Evolutionary conservation across 2,113 vertebrate genomes (phyloP), one percentile per base, ranked within the genome.

Genomic region (Rhea pennata): DNA sequence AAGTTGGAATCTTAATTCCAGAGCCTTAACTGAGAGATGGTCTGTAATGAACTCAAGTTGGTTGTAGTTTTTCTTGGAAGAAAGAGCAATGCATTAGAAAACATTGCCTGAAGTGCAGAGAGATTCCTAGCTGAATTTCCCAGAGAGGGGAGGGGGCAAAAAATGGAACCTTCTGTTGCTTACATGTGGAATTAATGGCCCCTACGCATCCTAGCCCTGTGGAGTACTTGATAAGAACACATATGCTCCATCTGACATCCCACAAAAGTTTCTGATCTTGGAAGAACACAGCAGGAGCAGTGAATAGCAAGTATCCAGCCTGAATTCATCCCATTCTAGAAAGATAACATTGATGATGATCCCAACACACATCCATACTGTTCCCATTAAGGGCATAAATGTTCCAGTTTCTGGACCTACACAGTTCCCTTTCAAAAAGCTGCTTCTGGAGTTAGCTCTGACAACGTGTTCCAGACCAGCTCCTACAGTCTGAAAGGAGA

Each of bases 1-100:
- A 64, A 77, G 78, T 84, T 90, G 59, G 59, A 39, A 15, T 88
- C 67, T 83, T 91, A 31, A 79, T 85, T 94, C 87, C 93, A 94
- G 71, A 95, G 84, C 53, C 11, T 85, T 89, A 14, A 3, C 16
- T 87, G 54, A 89, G 87, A 79, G 58, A 71, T 33, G 48, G 5
- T 23, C 36, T 21, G 14, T 91, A 85, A 77, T 27, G 15, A 93
- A 50, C 26, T 51, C 70, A 27, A 7, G 9, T 19, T 88, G 39
- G n/a, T 74, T 94, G 59, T 21, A 66, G 66, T 72, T 62, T 50
- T 31, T 33, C 51, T 26, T 80, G 54, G 33, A 88, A 73, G 58
- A 48, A 69, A 76, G 26, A 66, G 11, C 33, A 72, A 50, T 20
- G 21, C 59, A 27, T 58, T 87, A 75, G 70, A 54, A 96, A 79